Conservation (phyloP, 2,888 invertebrate species). For the Dascillus cervinus region DNA sequence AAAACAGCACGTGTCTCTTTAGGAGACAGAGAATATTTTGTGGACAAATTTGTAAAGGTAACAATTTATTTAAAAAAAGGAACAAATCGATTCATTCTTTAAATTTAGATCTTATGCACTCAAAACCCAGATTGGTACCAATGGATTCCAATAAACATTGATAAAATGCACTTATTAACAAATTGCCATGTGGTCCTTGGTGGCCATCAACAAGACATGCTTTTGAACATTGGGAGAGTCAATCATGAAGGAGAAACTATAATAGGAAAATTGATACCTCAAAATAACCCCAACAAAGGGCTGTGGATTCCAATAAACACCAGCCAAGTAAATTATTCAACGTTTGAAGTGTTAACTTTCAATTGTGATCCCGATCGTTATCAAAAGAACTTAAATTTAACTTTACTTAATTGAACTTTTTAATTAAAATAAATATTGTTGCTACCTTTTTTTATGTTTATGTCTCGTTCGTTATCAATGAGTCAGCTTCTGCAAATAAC, state of each 20-base stretch:
- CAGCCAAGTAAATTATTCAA: slow-evolving; percentile 4
- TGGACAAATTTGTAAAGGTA: neutral
- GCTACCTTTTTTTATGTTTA: too few species aligned
- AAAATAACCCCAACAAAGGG: slow-evolving; percentile 8
- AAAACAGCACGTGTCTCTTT: neutral
- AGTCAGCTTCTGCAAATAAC: too few species aligned
- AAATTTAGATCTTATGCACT: slow-evolving; percentile 10
- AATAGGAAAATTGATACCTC: slow-evolving; percentile 11
- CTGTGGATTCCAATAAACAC: slow-evolving; percentile 7
- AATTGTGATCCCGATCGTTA: too few species aligned
- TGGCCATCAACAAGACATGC: slow-evolving; percentile 11
- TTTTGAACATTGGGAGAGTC: slow-evolving; percentile 9
- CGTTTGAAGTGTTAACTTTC: slow-evolving; percentile 10
- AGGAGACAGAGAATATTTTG: neutral
- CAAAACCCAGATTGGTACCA: slow-evolving; percentile 6
- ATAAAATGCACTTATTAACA: slow-evolving; percentile 5
- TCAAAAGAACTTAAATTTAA: too few species aligned
- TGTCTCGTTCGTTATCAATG: too few species aligned
- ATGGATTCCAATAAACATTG: slow-evolving; percentile 9
- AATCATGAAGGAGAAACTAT: slow-evolving; percentile 5
- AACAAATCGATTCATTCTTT: too few species aligned
- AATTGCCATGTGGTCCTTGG: slow-evolving; percentile 9
- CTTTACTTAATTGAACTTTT: too few species aligned
- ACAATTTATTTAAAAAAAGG: too few species aligned
- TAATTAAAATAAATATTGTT: too few species aligned